Evolutionary conservation across 2,113 vertebrate species (phyloP).

Genomic region (Corythornis vintsioides): DNA sequence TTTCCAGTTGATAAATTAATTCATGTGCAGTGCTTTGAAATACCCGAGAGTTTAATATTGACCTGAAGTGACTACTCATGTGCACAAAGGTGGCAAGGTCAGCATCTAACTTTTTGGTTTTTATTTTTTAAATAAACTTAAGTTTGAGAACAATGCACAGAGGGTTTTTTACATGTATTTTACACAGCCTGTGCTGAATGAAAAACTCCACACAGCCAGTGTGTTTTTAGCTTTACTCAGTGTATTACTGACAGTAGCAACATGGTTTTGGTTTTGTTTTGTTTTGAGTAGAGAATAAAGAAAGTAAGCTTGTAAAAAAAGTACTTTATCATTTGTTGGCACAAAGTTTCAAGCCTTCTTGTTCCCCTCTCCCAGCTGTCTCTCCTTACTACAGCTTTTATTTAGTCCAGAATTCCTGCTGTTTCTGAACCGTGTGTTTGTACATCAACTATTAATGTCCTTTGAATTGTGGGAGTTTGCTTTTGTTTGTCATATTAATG

Average conservation of each 20-base stretch:
- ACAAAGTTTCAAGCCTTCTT: background rate
- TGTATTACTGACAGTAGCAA: background rate
- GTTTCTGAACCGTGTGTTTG: constrained; percentile 12
- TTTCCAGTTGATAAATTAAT: background rate
- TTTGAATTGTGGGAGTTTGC: constrained; percentile 28
- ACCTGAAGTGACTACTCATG: background rate
- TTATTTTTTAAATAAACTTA: background rate
- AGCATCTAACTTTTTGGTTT: rapidly evolving
- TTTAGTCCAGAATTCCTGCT: background rate
- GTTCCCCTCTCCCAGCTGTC: background rate
- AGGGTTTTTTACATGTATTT: background rate
- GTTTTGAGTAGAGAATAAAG: constrained; percentile 28
- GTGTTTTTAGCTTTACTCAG: background rate
- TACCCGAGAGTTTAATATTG: background rate
- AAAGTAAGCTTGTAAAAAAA: constrained; percentile 29
- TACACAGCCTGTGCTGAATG: background rate
- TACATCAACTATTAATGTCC: background rate
- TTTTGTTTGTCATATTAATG: constrained; percentile 6
- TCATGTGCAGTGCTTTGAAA: background rate
- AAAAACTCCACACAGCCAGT: background rate
- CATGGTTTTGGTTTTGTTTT: background rate
- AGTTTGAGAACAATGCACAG: background rate
- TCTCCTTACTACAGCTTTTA: constrained; percentile 35
- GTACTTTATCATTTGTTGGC: background rate
- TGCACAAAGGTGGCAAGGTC: background rate